A percentile compares a stretch with the other conserved stretches of the same genome.
Evolutionary conservation across 2,113 vertebrate genomes (phyloP).

Genomic region (Malurus cyaneus): DNA sequence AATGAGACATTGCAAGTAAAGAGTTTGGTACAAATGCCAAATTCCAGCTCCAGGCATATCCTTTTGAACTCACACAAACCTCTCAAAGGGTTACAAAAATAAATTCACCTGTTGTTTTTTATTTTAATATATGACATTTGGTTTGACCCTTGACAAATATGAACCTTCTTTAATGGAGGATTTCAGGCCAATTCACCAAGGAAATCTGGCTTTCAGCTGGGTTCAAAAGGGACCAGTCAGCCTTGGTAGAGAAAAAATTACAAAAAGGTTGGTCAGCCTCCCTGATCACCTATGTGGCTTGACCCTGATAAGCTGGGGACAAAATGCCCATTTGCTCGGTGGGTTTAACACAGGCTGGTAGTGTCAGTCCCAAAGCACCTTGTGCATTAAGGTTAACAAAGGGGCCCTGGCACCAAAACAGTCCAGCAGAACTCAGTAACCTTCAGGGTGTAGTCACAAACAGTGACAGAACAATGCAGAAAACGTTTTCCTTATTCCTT

Average conservation of each 20-base stretch:
- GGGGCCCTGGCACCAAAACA: neutral
- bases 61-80: neutral
- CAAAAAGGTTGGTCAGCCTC: neutral
- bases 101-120: neutral
- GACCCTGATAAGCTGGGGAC: neutral
- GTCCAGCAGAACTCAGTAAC: neutral
- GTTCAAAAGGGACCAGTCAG: neutral
- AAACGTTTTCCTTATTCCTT: neutral
- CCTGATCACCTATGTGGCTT: neutral
- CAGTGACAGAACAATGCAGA: neutral
- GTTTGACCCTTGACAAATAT: neutral
- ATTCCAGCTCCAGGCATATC: neutral
- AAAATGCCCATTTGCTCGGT: neutral
- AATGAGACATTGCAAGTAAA: neutral
- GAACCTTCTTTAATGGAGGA: neutral
- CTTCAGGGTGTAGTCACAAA: neutral
- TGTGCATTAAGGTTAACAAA: neutral
- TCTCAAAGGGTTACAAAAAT: neutral
- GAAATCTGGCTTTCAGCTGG: neutral
- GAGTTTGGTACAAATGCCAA: neutral
- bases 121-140: neutral
- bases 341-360: neutral
- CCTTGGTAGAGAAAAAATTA: neutral
- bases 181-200: neutral
- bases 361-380: neutral